Evolutionary conservation across 2,797 vertebrate species (phyloP).

Genomic region (Onychomys leucogaster): DNA sequence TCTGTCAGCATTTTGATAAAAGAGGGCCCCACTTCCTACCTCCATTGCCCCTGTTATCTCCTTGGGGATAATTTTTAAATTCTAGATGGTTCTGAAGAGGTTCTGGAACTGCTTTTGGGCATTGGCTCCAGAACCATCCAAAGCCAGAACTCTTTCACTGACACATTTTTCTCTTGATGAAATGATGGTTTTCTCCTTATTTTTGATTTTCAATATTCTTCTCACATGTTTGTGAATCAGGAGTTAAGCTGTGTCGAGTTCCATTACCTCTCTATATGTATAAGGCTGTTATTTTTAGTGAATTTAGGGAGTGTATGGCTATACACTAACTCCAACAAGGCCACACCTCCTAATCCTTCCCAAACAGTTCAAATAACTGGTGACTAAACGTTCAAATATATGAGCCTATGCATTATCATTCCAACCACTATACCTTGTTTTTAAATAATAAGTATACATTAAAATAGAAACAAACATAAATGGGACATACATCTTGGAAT

Average conservation of each 20-base stretch:
- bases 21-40: neutral
- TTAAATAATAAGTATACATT: neutral
- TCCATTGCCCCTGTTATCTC: neutral
- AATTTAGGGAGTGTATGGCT: neutral
- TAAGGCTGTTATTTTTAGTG: neutral
- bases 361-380: neutral
- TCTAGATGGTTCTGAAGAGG: neutral
- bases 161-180: constrained; percentile 11
- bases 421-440: neutral
- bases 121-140: neutral
- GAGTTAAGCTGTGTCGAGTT: constrained; percentile 1
- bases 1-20: constrained; percentile 42
- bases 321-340: neutral
- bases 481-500: constrained; percentile 13
- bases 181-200: constrained; percentile 24
- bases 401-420: neutral
- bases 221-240: neutral
- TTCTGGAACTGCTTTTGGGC: constrained; percentile 9
- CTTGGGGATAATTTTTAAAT: neutral
- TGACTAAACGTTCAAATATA: neutral
- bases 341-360: neutral
- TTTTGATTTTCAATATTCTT: constrained; percentile 29
- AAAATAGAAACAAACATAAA: neutral
- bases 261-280: neutral
- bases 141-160: neutral